These are phyloP conservation scores for Brachyhypopomus gauderio DNA, from an alignment of 2,113 vertebrate species.

Conservation along the genomic window DNA sequence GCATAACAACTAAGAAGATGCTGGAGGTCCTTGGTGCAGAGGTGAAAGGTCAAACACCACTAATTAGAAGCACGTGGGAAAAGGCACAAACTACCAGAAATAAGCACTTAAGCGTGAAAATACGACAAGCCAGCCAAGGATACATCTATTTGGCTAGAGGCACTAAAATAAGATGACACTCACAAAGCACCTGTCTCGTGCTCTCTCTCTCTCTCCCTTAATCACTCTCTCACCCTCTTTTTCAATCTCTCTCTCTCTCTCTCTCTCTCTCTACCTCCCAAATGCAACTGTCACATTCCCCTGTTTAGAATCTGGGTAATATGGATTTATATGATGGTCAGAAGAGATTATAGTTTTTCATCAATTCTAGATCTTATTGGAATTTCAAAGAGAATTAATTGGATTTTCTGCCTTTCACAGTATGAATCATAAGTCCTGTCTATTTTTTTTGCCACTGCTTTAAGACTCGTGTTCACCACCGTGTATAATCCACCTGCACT, in stretches of 20 bases:
- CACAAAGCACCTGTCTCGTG: neutral
- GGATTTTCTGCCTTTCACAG: constrained; percentile 64
- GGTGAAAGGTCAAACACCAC: constrained; percentile 59
- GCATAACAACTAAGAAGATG: neutral
- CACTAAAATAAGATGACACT: constrained; percentile 49
- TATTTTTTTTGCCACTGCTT: constrained; percentile 41
- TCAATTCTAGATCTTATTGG: constrained; percentile 63
- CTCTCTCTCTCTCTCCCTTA: neutral
- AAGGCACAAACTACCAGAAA: constrained; percentile 48
- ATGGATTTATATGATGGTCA: constrained; percentile 63
- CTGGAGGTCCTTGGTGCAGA: constrained; percentile 56
- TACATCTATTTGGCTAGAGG: constrained; percentile 63
- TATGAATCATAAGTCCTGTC: constrained; percentile 62
- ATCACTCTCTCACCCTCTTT: constrained; percentile 18
- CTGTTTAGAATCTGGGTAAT: constrained; percentile 56
- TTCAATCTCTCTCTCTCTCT: neutral
- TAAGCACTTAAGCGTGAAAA: constrained; percentile 63
- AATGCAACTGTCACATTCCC: constrained; percentile 47
- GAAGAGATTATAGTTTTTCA: constrained; percentile 66
- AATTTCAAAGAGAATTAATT: constrained; percentile 69
- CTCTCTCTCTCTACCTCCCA: constrained; percentile 14
- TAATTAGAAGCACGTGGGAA: constrained; percentile 63
- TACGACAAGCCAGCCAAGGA: constrained; percentile 67
- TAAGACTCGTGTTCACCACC: constrained; percentile 10
- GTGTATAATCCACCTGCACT: constrained; percentile 34